Percentiles rank a stretch among this genome's conserved stretches.
phyloP scores from a whole-genome alignment of 2,797 vertebrate genomes.

The Acrocephalus scirpaceus region DNA sequence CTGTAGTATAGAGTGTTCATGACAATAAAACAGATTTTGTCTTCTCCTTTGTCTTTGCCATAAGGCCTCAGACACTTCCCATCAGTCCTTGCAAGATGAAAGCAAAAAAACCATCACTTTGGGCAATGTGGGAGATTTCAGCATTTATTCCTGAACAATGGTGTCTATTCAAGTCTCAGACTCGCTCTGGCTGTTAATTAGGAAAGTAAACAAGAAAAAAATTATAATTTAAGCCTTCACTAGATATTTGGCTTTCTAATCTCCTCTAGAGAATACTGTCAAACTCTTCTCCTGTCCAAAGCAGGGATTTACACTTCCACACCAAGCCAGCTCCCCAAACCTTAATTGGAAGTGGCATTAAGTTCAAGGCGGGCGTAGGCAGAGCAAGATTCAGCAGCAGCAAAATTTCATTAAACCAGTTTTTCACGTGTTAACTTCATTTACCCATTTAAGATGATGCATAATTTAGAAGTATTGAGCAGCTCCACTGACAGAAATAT shows the following conservation, averaged over 20 bases:
- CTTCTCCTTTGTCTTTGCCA: not conserved
- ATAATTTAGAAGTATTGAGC: not conserved
- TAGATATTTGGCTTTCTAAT: constrained; percentile 20
- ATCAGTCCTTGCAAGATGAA: not conserved
- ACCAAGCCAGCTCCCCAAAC: not conserved
- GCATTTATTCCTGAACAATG: not conserved
- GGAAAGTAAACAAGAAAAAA: constrained; percentile 11
- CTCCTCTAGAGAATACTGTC: not conserved
- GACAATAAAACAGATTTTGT: not conserved
- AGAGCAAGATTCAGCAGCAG: not conserved
- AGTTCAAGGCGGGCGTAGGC: not conserved
- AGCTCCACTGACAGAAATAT: not conserved
- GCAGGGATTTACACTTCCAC: constrained; percentile 14
- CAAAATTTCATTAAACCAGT: not conserved
- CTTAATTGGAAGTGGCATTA: constrained; percentile 13
- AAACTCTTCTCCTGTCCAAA: not conserved
- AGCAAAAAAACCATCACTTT: not conserved
- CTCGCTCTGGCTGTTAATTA: not conserved
- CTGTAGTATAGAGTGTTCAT: not conserved
- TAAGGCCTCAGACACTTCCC: not conserved
- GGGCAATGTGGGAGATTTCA: not conserved
- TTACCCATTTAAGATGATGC: not conserved
- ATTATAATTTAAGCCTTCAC: not conserved
- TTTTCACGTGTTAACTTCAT: not conserved
- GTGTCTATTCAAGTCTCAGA: not conserved